phyloP scores from a whole-genome alignment of 2,888 invertebrate genomes.

The Cyaniris semiargus region DNA sequence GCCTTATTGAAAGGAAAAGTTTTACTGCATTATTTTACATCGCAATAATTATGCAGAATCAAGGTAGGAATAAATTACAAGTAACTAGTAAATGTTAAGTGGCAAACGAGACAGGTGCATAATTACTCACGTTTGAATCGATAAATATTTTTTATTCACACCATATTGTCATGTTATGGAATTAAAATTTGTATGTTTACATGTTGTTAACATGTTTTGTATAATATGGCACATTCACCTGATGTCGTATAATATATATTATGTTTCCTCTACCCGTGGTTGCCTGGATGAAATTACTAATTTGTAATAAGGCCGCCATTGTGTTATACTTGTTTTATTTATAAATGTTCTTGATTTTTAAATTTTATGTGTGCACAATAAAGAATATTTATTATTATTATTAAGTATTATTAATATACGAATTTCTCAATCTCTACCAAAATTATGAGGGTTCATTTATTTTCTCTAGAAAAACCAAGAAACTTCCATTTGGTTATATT shows the following conservation, averaged over 20 bases:
- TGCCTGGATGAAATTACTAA: too few species aligned
- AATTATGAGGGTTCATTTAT: background rate
- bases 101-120: background rate
- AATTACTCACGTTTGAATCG: slow-evolving; percentile 11
- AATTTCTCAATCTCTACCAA: background rate
- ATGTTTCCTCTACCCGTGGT: too few species aligned
- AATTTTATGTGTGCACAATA: too few species aligned
- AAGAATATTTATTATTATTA: too few species aligned
- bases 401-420: too few species aligned
- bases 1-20: background rate
- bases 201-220: too few species aligned
- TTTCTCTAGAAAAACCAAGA: background rate
- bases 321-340: too few species aligned
- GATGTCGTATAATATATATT: too few species aligned
- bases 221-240: too few species aligned
- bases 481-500: too few species aligned
- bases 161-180: background rate
- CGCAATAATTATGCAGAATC: background rate
- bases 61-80: slow-evolving; percentile 1
- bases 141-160: background rate
- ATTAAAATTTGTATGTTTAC: background rate
- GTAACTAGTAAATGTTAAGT: background rate
- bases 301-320: too few species aligned
- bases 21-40: background rate
- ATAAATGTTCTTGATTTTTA: too few species aligned